A percentile compares a stretch with the other conserved stretches of the same genome.
phyloP scores from a whole-genome alignment of 2,113 vertebrate species.

The Pseudolaguvia tuberculata region DNA sequence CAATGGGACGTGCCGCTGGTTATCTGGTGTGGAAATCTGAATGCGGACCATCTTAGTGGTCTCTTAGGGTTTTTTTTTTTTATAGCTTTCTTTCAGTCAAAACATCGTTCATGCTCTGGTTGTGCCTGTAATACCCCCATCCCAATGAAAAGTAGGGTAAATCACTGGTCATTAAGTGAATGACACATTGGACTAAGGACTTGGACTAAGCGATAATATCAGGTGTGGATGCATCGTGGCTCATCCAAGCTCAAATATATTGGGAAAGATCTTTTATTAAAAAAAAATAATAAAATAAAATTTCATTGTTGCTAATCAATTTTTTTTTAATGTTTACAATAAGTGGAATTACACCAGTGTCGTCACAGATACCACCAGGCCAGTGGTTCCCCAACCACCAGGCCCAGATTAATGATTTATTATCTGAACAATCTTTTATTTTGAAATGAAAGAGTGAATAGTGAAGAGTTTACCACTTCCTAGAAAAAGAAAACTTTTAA shows the following conservation, averaged over 20 bases:
- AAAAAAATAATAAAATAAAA: not conserved
- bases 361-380: no score
- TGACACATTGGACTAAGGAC: no score
- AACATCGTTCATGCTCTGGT: not conserved
- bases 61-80: not conserved
- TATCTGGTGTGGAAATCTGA: conserved; percentile 14
- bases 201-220: not conserved
- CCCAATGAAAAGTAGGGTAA: not conserved
- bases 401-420: no score
- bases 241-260: not conserved
- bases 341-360: no score
- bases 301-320: no score
- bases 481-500: no score
- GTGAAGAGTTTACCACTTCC: no score
- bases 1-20: not conserved
- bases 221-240: no score
- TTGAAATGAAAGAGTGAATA: no score
- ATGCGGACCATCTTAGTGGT: not conserved
- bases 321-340: no score
- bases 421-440: no score
- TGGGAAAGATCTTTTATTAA: not conserved
- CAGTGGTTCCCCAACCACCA: no score
- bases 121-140: not conserved
- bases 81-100: not conserved
- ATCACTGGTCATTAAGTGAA: not conserved